Evolutionary conservation across 1,140 invertebrate species (phyloP), one percentile per base, ranked within the genome.

Genomic region (Drosophila miranda): DNA sequence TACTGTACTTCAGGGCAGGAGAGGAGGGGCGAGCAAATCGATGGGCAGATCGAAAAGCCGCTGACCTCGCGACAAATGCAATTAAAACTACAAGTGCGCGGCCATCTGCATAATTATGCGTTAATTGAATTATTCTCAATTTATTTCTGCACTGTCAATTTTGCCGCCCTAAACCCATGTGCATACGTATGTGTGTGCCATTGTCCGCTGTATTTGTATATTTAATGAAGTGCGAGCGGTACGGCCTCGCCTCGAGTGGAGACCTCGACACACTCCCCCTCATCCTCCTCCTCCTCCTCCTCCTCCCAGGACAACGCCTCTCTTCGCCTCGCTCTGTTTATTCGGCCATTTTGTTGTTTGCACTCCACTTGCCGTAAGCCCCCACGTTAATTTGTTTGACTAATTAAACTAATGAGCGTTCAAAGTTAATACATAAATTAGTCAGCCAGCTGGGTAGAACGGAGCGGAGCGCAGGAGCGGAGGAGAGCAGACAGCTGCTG

Each of bases 371-470:
- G 59, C 66, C 64, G 63, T 75, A 74, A 68, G 78, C 82, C 80
- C 78, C 66, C 79, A 76, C 78, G 89, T 90, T 90, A 90, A 90
- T 90, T 90, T 90, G 89, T 90, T 84, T 83, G 82, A 84, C 89
- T 90, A 90, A 90, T 90, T 90, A 90, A 90, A 90, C 88, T 90
- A 90, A 90, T 90, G 89, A 90, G 89, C 89, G 89, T 80, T 90
- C 82, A 90, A 90, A 90, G 89, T 90, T 89, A 90, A 90, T 90
- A 90, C 84, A 90, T 89, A 89, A 86, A 84, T 84, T 84, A 84
- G 80, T 80, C 76, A 84, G 63, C 51, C 67, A 55, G 62, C 16
- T 56, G 41, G 30, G 28, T 43, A 34, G 28, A 43, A 3, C 23
- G 6, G 34, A 7, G 38, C 2, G 41, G 23, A 23, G 23, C 23